Conservation (phyloP, 2,113 vertebrate genomes). For the Dipodomys ordii region DNA sequence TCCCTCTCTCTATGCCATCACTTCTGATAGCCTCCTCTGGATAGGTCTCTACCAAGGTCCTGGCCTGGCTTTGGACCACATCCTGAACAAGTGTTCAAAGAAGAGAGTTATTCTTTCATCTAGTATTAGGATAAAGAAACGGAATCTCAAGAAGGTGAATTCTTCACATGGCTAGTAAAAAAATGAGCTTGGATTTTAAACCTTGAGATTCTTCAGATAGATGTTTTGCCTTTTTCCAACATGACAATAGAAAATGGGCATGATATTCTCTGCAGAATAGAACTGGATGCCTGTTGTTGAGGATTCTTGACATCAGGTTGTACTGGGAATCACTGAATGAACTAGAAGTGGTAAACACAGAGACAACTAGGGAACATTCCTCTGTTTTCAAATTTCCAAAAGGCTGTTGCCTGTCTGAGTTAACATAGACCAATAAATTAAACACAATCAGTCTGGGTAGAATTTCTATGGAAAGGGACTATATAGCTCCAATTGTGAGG, state of each 20-base stretch:
- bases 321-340: background rate
- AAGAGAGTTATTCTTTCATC: background rate
- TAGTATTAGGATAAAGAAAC: conserved; percentile 35
- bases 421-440: conserved; percentile 8
- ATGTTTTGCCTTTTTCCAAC: background rate
- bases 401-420: background rate
- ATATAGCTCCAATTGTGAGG: conserved; percentile 27
- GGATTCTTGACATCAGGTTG: background rate
- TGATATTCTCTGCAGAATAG: conserved; percentile 8
- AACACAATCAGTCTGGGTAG: conserved; percentile 4
- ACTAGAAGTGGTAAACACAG: background rate
- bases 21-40: conserved; percentile 33
- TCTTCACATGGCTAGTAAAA: background rate
- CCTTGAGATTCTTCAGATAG: background rate
- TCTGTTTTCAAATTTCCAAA: conserved; percentile 36
- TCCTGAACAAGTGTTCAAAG: conserved; percentile 14
- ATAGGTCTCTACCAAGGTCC: conserved; percentile 11
- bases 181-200: conserved; percentile 30
- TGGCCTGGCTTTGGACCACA: conserved; percentile 36
- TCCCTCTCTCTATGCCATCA: background rate
- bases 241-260: background rate
- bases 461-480: conserved; percentile 38
- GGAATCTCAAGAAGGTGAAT: conserved; percentile 43
- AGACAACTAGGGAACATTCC: background rate
- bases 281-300: background rate